Evolutionary conservation across 2,888 invertebrate genomes (phyloP), one percentile per base, ranked within the genome.

Genomic region (Hydropsyche betteni): DNA sequence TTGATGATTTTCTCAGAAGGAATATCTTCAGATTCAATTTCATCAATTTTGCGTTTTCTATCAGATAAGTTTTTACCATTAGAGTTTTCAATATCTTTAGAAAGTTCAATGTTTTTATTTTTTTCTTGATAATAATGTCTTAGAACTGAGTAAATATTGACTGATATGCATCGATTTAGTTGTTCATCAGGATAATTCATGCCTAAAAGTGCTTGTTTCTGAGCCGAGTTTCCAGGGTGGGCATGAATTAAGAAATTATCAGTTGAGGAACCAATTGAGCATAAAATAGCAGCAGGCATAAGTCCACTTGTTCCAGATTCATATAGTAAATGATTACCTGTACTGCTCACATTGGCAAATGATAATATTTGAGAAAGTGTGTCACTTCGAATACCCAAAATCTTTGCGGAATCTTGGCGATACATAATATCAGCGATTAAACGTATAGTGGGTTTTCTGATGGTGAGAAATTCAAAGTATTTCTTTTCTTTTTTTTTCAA

Each of bases 401-500:
- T 90, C 84, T 94, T 94, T 3, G 85, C 86, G 0, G 94, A 90
- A 82, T 95, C 94, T 82, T 93, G 91, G 72, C 90, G 89, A 82
- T 93, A 95, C 84, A 94, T 94, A 81, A 97, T 93, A 81, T 97
- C 94, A 24, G 93, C 88, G 64, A 99, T 84, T n/a, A 94, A 85
- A 68, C 95, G 88, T 75, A 98, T 88, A 52, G 91, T 94, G 0
- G 98, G 97, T 82, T 89, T 91, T 5, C 93, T 86, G 69, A 98
- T 89, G 80, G 92, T 92, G 14, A 97, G 86, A 82, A 91, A 93
- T 81, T 94, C 94, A 82, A 92, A 94, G 85, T 97, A 98, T 85
- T 98, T 98, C 81, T 93, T 94, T 81, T 95, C 94, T 84, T 99
- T 99, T 83, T 98, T 98, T 81, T 93, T 94, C 61, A 98, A 88